phyloP scores from a whole-genome alignment of 1,140 invertebrate species.

The Drosophila nigrodunni region DNA sequence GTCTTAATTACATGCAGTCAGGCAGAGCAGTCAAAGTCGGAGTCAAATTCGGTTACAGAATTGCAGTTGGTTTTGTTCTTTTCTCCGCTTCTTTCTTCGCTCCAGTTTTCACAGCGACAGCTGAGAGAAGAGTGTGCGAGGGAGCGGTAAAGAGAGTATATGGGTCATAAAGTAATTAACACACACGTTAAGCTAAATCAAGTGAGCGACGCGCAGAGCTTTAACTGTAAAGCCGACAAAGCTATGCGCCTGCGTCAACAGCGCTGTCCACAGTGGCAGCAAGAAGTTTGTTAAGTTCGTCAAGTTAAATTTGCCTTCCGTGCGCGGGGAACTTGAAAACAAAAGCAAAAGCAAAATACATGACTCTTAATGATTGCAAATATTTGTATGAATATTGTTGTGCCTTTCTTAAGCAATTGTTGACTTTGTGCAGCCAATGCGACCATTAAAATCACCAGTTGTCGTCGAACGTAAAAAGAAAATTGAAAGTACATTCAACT shows the following conservation, averaged over 20 bases:
- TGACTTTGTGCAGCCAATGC: constrained; percentile 68
- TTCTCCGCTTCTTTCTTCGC: constrained; percentile 48
- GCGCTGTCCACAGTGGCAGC: constrained; percentile 12
- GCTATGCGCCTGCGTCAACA: constrained; percentile 25
- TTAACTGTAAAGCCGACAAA: constrained; percentile 74
- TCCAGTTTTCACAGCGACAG: constrained; percentile 60
- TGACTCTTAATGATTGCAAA: constrained; percentile 61
- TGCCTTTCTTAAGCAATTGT: constrained; percentile 59
- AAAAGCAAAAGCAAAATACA: constrained; percentile 34
- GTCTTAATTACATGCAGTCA: constrained; percentile 73
- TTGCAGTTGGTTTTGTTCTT: constrained; percentile 19
- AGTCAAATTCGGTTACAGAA: constrained; percentile 30
- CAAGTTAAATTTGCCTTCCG: constrained; percentile 28
- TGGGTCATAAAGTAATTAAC: constrained; percentile 80
- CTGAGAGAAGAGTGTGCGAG: constrained; percentile 26
- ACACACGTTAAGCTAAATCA: constrained; percentile 67
- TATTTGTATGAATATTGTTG: constrained; percentile 57
- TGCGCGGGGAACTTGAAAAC: constrained; percentile 13
- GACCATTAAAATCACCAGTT: constrained; percentile 48
- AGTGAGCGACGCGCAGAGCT: constrained; percentile 47
- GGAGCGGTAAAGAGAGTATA: constrained; percentile 26
- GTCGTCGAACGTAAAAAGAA: constrained; percentile 45
- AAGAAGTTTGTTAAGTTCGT: constrained; percentile 32
- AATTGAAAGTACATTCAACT: constrained; percentile 76
- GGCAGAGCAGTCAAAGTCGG: constrained; percentile 29